Base-by-base conservation (phyloP, 2,113 vertebrate species). In the Cardinalis cardinalis region DNA sequence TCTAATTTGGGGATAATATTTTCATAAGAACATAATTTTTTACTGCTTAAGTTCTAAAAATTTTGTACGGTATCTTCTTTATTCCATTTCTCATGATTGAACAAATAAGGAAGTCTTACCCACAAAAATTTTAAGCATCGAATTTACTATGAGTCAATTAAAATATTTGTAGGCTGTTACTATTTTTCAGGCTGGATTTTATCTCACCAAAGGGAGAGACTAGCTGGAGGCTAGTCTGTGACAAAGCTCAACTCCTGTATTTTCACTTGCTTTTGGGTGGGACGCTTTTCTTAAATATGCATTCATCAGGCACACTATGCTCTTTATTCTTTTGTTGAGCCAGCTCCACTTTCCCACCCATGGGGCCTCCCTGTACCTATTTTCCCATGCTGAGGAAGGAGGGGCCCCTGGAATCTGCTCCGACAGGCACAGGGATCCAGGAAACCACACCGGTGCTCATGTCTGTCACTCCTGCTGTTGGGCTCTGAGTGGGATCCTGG, bases 281-380 rank as follows among this genome's bases (percentile, higher is more conserved):
- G 88, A 89, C 5, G 0, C 46, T 90, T 85, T 79, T 89, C 46
- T 89, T 72, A 79, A 94, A 70, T 38, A 90, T n/a, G 19, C 60
- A 73, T 87, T 95, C 63, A 87, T 81, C 1, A 6, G 41, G 34
- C 90, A 87, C 89, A 89, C 55, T 90, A 14, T 76, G 60, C 24
- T 94, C 71, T 92, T 95, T 95, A 90, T 82, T 93, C 78, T 89
- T 92, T 89, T 89, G 70, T 43, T 92, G 31, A 87, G 44, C 59
- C 43, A 85, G 25, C 59, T 84, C 25, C 38, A 64, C 48, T 89
- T 87, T 89, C 84, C 66, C 71, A 66, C 71, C 87, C 29, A 2
- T 65, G 74, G 23, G 84, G 91, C 90, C 66, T 82, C 5, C 0
- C 64, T 75, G 26, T 79, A 85, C 81, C 68, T 85, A 36, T 87